phyloP scores from a whole-genome alignment of 2,797 vertebrate species.

The Onychomys torridus region DNA sequence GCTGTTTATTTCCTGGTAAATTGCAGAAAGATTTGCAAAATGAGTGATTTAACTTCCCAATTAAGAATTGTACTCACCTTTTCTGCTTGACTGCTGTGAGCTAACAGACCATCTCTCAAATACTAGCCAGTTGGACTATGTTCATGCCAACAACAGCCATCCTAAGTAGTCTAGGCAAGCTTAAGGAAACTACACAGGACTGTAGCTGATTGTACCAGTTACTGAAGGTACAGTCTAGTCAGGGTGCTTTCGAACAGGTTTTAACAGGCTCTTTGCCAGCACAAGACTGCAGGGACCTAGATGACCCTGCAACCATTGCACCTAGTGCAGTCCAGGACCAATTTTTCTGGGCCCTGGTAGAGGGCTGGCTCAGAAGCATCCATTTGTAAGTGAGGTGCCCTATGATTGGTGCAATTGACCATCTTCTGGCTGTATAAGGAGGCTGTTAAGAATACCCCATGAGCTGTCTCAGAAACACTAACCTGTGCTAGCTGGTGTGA shows the following conservation, averaged over 20 bases:
- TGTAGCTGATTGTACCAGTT: neutral
- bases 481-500: neutral
- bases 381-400: neutral
- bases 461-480: neutral
- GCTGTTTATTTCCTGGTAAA: neutral
- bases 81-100: neutral
- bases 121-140: neutral
- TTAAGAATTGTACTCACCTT: neutral
- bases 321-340: neutral
- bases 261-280: neutral
- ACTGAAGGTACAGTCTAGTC: neutral
- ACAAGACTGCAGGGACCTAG: neutral
- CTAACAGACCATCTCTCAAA: neutral
- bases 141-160: too few species aligned
- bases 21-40: neutral
- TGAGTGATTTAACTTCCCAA: neutral
- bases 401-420: neutral
- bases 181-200: neutral
- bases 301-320: neutral
- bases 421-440: neutral
- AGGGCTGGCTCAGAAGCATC: neutral
- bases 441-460: neutral
- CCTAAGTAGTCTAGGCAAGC: neutral
- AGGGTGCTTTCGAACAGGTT: neutral
- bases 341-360: neutral